phyloP scores from a whole-genome alignment of 2,113 vertebrate genomes.

The rabbit (Oryctolagus cuniculus) region DNA sequence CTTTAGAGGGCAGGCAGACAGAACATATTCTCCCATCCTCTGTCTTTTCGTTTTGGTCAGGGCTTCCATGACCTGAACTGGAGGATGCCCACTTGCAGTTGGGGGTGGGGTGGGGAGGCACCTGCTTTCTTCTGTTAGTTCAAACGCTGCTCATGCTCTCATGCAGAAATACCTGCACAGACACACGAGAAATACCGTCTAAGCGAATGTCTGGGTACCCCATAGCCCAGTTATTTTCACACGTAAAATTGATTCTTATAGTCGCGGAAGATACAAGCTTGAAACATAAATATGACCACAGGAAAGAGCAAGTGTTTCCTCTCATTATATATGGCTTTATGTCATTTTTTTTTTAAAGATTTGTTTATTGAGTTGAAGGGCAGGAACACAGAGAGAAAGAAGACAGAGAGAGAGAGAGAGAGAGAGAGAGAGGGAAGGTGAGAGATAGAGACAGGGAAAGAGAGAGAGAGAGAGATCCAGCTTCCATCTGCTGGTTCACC shows the following conservation, averaged over 20 bases:
- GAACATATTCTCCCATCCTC: too few species aligned
- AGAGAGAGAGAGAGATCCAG: too few species aligned
- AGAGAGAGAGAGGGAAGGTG: too few species aligned
- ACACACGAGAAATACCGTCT: not conserved
- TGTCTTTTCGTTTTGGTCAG: not conserved
- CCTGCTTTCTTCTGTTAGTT: not conserved
- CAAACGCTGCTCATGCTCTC: not conserved
- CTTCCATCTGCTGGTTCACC: too few species aligned
- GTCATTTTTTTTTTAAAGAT: too few species aligned
- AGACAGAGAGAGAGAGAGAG: too few species aligned
- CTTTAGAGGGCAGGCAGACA: not conserved
- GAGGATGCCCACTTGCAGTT: fast-evolving
- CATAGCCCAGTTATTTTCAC: not conserved
- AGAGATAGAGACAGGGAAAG: too few species aligned
- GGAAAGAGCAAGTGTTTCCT: not conserved
- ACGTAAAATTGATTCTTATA: not conserved
- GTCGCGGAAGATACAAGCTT: not conserved
- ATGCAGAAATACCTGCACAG: not conserved
- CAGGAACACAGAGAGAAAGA: too few species aligned
- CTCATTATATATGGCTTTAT: not conserved
- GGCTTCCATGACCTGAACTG: too few species aligned
- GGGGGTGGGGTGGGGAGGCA: not conserved
- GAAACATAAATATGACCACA: not conserved
- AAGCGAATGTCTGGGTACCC: not conserved
- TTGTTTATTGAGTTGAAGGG: too few species aligned